Conservation (phyloP, 2,113 vertebrate species). For the Plestiodon gilberti region DNA sequence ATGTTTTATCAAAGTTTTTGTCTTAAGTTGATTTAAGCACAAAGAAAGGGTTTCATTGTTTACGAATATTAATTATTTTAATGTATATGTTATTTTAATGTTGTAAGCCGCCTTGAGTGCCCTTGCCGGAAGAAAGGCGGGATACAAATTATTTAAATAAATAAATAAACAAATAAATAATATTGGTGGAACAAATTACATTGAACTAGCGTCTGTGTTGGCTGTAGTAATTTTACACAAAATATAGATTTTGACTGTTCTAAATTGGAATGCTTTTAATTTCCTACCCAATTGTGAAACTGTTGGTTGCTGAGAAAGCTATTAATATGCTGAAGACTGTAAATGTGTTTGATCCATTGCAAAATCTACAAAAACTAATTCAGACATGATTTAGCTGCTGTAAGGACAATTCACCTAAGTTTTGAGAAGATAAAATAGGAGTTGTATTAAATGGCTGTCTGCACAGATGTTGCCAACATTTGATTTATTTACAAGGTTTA, state of each 20-base stretch:
- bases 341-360: rapidly evolving
- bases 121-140: too few relatives aligned
- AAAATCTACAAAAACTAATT: rapidly evolving
- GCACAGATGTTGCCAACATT: too few relatives aligned
- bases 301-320: background rate
- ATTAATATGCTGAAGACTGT: background rate
- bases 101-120: too few relatives aligned
- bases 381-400: background rate
- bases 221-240: background rate
- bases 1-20: background rate
- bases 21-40: background rate
- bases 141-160: too few relatives aligned
- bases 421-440: too few relatives aligned
- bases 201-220: background rate
- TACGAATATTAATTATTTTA: too few relatives aligned
- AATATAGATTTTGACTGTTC: background rate
- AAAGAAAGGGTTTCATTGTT: background rate
- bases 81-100: too few relatives aligned
- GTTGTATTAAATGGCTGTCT: too few relatives aligned
- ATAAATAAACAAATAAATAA: too few relatives aligned
- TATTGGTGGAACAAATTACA: background rate
- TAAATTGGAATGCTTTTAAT: conserved; percentile 16
- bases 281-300: background rate
- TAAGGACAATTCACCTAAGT: background rate
- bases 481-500: too few relatives aligned